Evolutionary conservation across 2,888 invertebrate genomes (phyloP), one percentile per base, ranked within the genome.

Genomic region (Melinaea marsaeus): DNA sequence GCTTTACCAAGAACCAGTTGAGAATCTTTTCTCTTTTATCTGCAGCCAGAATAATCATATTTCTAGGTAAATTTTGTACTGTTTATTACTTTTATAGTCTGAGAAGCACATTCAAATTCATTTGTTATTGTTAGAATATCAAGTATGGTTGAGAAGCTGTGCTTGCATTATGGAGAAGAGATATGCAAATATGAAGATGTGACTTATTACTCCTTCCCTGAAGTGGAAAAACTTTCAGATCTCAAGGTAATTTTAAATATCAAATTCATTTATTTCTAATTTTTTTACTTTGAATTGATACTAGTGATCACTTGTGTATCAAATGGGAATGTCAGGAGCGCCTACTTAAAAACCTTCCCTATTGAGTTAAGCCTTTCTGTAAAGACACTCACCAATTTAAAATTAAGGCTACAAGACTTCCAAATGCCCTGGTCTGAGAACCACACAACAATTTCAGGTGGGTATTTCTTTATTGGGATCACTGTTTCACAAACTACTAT

Each of bases 21-120:
- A 99, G 84, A 98, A 97, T 86, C 90, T 99, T 11, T 96, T 99
- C 80, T 95, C 97, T 9, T 99, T 99, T 81, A 98, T 99, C 74
- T 99, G 99, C 83, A 99, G 99, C 61, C 97, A 98, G 65, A 99
- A 99, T 82, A 99, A 99, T 85, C 95, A 99, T 79, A 98, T 99
- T 73, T 92, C 93, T 68, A 93, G 96, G 96, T 96, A 86, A 75
- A 3, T 48, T 32, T 13, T 59, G n/a, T 7, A 32, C 32, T 42
- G 13, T 13, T 55, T 54, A 35, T 22, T 34, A 46, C 13, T 34
- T 46, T 33, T 11, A 13, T 34, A n/a, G 13, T 46, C n/a, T 46
- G 37, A 22, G 34, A 34, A 51, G 32, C 22, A 22, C 42, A 7
- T 45, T 61, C n/a, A 46, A 51, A 57, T 11, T 56, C 57, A 63